phyloP scores from a whole-genome alignment of 2,113 vertebrate species.

The Aegotheles bennettii region DNA sequence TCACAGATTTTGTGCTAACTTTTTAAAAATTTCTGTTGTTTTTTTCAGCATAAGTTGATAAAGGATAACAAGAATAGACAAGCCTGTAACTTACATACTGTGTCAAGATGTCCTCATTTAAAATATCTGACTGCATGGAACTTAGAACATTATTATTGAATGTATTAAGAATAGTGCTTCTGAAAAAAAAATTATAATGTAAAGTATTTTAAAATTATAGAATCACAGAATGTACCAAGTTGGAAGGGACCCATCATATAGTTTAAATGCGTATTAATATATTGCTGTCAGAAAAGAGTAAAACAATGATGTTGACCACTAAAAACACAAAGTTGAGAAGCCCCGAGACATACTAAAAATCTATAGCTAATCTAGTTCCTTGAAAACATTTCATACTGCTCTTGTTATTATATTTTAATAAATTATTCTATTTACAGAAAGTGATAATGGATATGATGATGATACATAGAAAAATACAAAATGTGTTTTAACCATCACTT shows the following conservation, averaged over 20 bases:
- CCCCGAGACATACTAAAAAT: not conserved
- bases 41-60: not conserved
- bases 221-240: no score
- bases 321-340: not conserved
- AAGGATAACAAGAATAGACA: not conserved
- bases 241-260: no score
- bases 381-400: not conserved
- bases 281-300: not conserved
- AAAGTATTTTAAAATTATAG: not conserved
- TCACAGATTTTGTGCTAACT: not conserved
- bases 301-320: not conserved
- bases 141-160: not conserved
- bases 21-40: not conserved
- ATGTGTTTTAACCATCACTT: not conserved
- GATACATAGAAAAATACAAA: not conserved
- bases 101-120: not conserved
- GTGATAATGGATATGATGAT: not conserved
- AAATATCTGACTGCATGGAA: not conserved
- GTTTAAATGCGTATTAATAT: not conserved
- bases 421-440: not conserved
- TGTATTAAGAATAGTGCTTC: not conserved
- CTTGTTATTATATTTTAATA: not conserved
- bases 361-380: not conserved
- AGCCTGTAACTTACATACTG: not conserved
- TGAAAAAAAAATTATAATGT: not conserved